Base-by-base conservation (phyloP, 2,113 vertebrate species). In the Turnix velox region DNA sequence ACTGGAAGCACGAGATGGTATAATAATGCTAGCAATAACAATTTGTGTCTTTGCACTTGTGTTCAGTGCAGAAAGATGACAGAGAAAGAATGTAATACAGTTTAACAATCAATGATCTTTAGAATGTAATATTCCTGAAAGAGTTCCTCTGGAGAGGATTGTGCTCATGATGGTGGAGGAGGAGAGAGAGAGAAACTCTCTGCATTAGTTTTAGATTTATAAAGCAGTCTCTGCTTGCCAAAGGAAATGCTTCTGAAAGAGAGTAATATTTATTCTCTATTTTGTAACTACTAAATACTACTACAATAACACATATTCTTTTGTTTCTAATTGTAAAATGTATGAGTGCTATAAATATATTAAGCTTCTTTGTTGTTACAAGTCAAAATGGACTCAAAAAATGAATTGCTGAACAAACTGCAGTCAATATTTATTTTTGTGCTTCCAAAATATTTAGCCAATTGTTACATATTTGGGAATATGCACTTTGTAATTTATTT, bases 21-120 rank as follows among this genome's bases (percentile, higher is more conserved):
- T 67, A 96, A 79, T 95, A 92, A 93, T 18, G 37, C 18, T 52
- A 79, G 73, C 82, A 96, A 93, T 95, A 97, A 82, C 93, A 94
- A 82, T 96, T 90, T 90, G 81, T 92, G 95, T 95, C 91, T 95
- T 93, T 19, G 33, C 86, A 79, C n/a, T n/a, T n/a, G 52, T 91
- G 37, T 90, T 90, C 93, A 92, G 87, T 72, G 75, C 71, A 95
- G 90, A 93, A 75, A 93, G 28, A 96, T 67, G 89, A 96, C 46
- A 95, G 75, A 87, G 96, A 92, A 96, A 95, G 55, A 84, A 93
- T 61, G 63, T 61, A 91, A 87, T 94, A 49, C 80, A 83, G 67
- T 93, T 95, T 92, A 96, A 83, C 48, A 96, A 52, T 74, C 88
- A 81, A 51, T 37, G 78, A 79, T 87, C 82, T 95, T 92, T 85